Conservation (phyloP, 2,888 invertebrate genomes). For the Pristionchus entomophagus region DNA sequence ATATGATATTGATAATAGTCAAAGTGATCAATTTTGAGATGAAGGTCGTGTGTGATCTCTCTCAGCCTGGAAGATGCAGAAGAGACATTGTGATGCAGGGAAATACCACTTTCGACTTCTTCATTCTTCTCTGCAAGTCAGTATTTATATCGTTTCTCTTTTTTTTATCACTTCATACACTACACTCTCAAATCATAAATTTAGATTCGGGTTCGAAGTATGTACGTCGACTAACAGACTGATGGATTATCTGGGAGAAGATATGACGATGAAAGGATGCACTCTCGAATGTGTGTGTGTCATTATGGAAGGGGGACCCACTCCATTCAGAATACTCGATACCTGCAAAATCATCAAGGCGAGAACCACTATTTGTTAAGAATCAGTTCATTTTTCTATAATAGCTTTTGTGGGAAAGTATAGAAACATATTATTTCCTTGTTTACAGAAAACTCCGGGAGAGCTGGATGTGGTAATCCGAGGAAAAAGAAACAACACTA, state of each 20-base stretch:
- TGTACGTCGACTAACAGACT: not conserved
- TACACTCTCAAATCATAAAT: not conserved
- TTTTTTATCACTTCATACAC: not conserved
- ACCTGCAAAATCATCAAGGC: constrained; percentile 28
- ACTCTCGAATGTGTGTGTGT: not conserved
- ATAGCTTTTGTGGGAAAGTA: too few relatives aligned
- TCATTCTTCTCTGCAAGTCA: constrained; percentile 33
- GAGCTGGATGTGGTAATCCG: not conserved
- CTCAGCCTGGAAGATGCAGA: not conserved
- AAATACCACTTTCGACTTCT: too few relatives aligned
- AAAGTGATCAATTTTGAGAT: too few relatives aligned
- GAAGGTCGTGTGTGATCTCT: not conserved
- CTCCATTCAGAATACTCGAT: constrained; percentile 21
- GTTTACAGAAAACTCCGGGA: not conserved
- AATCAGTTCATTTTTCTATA: not conserved
- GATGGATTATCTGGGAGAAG: not conserved
- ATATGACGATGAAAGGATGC: not conserved
- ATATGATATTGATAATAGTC: too few relatives aligned
- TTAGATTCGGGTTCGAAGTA: constrained; percentile 26
- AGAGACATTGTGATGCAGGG: not conserved
- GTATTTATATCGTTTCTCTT: not conserved
- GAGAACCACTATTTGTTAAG: too few relatives aligned
- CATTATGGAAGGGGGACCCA: constrained; percentile 5
- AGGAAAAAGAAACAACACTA: not conserved
- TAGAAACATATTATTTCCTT: not conserved